A percentile compares a stretch with the other conserved stretches of the same genome.
Conservation (phyloP, 1,140 invertebrate species). For the Asbolus verrucosus region DNA sequence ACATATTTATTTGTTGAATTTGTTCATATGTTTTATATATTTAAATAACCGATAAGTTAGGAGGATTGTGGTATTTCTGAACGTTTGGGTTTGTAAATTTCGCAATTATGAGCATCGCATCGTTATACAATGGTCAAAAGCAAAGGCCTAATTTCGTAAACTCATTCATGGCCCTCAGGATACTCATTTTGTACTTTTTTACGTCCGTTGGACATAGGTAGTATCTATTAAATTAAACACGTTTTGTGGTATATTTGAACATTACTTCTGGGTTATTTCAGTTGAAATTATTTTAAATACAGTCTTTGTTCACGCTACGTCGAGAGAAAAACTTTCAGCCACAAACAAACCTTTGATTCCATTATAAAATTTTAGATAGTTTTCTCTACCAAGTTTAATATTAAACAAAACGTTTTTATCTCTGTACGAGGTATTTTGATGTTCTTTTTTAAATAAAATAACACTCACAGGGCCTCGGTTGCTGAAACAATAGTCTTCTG, state of each 20-base stretch:
- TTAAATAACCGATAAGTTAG: constrained; percentile 32
- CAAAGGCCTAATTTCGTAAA: constrained; percentile 43
- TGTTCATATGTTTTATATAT: constrained; percentile 40
- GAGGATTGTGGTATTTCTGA: constrained; percentile 38
- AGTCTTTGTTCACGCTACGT: constrained; percentile 16
- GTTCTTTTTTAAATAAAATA: constrained; percentile 46
- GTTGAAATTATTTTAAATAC: constrained; percentile 28
- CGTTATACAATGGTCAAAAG: constrained; percentile 41
- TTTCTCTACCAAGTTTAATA: neutral
- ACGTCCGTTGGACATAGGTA: constrained; percentile 32
- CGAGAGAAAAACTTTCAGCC: neutral
- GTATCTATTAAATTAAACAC: constrained; percentile 36
- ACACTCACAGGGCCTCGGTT: constrained; percentile 17
- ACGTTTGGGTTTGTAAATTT: constrained; percentile 37
- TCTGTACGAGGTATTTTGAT: neutral
- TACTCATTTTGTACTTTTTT: constrained; percentile 41
- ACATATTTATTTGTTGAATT: constrained; percentile 26
- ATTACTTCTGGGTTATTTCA: constrained; percentile 17
- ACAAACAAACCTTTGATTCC: constrained; percentile 31
- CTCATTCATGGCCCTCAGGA: constrained; percentile 37
- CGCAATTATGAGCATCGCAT: constrained; percentile 39
- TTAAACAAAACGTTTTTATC: constrained; percentile 25
- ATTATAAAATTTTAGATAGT: constrained; percentile 20
- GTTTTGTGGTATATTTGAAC: constrained; percentile 24
- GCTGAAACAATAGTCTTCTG: constrained; percentile 42